phyloP scores from a whole-genome alignment of 1,140 invertebrate species.

The Whitmania pigra region DNA sequence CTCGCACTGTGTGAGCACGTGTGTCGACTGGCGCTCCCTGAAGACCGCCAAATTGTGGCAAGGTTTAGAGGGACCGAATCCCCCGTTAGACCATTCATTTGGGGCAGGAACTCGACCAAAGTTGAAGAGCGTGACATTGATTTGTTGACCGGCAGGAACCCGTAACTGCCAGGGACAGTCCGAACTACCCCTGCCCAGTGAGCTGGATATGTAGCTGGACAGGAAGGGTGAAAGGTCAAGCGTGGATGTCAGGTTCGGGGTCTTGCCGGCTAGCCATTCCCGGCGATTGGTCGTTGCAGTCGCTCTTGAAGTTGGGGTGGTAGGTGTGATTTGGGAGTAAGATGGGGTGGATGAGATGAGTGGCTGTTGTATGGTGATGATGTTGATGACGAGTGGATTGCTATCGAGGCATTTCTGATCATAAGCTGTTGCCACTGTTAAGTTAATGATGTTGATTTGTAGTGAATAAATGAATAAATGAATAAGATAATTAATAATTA shows the following conservation, averaged over 20 bases:
- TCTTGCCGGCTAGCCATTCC: neutral
- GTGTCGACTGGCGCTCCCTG: neutral
- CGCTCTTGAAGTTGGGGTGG: neutral
- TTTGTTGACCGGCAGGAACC: neutral
- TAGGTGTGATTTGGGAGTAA: neutral
- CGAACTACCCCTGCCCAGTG: neutral
- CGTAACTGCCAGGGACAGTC: neutral
- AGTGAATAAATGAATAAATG: too few relatives aligned
- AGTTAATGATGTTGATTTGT: too few relatives aligned
- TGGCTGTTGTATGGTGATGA: neutral
- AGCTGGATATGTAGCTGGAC: neutral
- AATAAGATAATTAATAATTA: too few relatives aligned
- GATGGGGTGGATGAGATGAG: neutral
- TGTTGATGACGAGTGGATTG: neutral
- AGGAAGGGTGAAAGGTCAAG: neutral
- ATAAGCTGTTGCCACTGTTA: neutral
- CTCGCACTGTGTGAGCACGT: neutral
- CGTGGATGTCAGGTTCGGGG: neutral
- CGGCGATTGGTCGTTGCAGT: neutral
- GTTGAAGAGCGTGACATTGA: conserved; percentile 1
- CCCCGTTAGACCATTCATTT: neutral
- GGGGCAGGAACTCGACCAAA: neutral
- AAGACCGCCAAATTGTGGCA: conserved; percentile 8
- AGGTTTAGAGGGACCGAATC: neutral
- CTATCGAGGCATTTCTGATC: neutral